Percentiles rank a stretch among this genome's conserved stretches.
These are phyloP conservation scores for Pherbina coryleti DNA, from an alignment of 2,888 invertebrate species.

Conservation along the genomic window DNA sequence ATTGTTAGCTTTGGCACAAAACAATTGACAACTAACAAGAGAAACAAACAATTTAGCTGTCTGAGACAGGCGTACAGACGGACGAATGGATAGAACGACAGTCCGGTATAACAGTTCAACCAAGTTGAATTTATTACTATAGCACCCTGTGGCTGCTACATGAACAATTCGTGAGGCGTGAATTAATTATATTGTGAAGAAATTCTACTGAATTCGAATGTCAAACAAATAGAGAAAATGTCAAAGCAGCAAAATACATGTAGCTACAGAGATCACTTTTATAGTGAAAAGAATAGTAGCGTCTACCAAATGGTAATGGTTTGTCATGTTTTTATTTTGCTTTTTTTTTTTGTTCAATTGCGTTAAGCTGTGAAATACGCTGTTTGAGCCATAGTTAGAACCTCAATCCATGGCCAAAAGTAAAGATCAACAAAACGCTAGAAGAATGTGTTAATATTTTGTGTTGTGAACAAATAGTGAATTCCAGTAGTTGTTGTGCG, in stretches of 20 bases:
- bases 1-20: neutral
- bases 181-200: slow-evolving; percentile 66
- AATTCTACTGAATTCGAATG: slow-evolving; percentile 10
- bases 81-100: neutral
- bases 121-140: neutral
- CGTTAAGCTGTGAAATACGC: slow-evolving; percentile 67
- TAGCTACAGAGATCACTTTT: no score
- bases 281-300: no score
- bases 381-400: slow-evolving; percentile 53
- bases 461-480: slow-evolving; percentile 54
- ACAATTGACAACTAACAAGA: slow-evolving; percentile 5
- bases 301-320: no score
- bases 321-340: neutral
- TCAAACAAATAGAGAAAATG: neutral
- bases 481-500: slow-evolving; percentile 63
- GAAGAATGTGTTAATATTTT: slow-evolving; percentile 46
- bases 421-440: neutral
- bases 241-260: neutral
- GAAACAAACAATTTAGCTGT: neutral
- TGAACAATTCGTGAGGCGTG: slow-evolving; percentile 62
- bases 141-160: neutral
- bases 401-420: neutral
- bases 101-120: neutral
- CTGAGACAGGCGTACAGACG: neutral
- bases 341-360: slow-evolving; percentile 59